phyloP scores from a whole-genome alignment of 2,797 vertebrate species.

The Prunella strophiata region DNA sequence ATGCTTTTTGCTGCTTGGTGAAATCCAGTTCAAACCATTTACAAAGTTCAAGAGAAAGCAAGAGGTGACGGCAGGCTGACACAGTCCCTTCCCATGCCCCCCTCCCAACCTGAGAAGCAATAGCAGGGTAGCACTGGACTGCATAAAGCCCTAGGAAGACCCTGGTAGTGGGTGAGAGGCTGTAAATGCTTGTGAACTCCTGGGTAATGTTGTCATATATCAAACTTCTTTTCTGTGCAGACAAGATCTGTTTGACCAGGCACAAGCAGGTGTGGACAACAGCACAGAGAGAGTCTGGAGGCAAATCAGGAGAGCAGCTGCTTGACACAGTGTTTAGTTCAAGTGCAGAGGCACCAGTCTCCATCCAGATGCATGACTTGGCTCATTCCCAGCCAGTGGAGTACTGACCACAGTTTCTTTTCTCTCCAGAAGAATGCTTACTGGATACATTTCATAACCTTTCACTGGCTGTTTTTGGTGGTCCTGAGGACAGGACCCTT shows the following conservation, averaged over 20 bases:
- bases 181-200: background rate
- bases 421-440: background rate
- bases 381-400: background rate
- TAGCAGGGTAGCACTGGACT: background rate
- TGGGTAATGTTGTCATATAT: background rate
- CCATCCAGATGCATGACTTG: background rate
- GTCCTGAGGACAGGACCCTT: background rate
- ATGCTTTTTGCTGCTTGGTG: background rate
- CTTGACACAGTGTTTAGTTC: background rate
- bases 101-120: background rate
- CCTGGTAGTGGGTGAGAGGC: background rate
- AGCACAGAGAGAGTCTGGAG: background rate
- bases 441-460: background rate
- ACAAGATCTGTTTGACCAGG: background rate
- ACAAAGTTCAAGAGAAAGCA: background rate
- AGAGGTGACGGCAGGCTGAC: background rate
- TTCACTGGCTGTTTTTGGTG: background rate
- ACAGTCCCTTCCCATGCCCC: background rate
- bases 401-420: background rate
- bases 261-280: background rate
- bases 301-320: background rate
- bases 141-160: background rate
- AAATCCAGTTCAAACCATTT: conserved; percentile 1
- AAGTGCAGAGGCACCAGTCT: background rate
- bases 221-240: background rate